Percentiles rank a stretch among this genome's conserved stretches.
Conservation (phyloP, 2,888 invertebrate genomes). For the Drosophila robusta region DNA sequence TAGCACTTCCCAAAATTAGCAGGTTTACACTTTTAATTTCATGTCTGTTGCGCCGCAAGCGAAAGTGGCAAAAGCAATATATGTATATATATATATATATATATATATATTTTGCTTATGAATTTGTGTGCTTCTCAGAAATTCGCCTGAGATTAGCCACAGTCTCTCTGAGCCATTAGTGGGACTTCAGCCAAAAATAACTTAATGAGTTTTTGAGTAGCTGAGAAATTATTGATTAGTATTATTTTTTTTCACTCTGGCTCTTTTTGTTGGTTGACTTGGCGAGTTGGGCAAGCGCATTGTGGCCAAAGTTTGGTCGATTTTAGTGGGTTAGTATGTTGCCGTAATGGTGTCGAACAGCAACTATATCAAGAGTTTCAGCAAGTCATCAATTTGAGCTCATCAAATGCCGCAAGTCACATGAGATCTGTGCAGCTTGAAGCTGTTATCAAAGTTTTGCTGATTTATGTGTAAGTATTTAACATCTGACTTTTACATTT, state of each 20-base stretch:
- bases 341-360: conserved; percentile 29
- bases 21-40: conserved; percentile 75
- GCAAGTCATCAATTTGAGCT: conserved; percentile 36
- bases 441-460: conserved; percentile 5
- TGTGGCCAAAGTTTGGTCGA: conserved; percentile 35
- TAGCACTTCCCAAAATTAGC: conserved; percentile 54
- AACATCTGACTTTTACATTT: conserved; percentile 41
- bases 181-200: conserved; percentile 45
- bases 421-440: conserved; percentile 6
- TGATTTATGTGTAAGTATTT: conserved; percentile 46
- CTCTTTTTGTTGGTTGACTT: conserved; percentile 18
- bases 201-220: conserved; percentile 73
- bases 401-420: conserved; percentile 12
- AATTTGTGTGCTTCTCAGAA: conserved; percentile 19
- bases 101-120: background rate
- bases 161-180: conserved; percentile 40
- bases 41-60: conserved; percentile 54
- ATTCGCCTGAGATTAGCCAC: conserved; percentile 25
- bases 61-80: conserved; percentile 57
- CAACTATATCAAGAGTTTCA: conserved; percentile 33
- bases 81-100: too few species aligned
- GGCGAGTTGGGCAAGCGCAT: conserved; percentile 33
- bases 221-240: conserved; percentile 71
- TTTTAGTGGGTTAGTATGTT: conserved; percentile 59
- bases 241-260: conserved; percentile 12